phyloP scores from a whole-genome alignment of 2,888 invertebrate species.

The Dione vanillae region DNA sequence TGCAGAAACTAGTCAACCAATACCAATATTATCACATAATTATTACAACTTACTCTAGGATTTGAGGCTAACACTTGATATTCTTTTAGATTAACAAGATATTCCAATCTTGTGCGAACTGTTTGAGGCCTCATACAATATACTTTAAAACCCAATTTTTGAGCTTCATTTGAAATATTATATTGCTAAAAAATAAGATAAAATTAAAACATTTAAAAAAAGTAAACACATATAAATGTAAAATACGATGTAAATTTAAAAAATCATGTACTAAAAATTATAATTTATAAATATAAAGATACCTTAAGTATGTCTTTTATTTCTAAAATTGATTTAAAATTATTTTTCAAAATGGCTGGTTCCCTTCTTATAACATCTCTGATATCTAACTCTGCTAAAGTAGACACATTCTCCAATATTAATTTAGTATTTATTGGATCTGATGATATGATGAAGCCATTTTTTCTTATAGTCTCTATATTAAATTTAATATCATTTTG shows the following conservation, averaged over 20 bases:
- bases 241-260: too few species aligned
- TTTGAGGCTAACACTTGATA: constrained; percentile 85
- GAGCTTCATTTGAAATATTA: constrained; percentile 81
- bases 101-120: constrained; percentile 82
- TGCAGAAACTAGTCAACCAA: too few species aligned
- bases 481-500: constrained; percentile 83
- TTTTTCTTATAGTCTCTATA: constrained; percentile 78
- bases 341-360: constrained; percentile 86
- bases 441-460: constrained; percentile 84
- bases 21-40: too few species aligned
- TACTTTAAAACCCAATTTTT: constrained; percentile 81
- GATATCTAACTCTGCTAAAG: constrained; percentile 83
- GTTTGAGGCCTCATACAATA: constrained; percentile 85
- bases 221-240: too few species aligned
- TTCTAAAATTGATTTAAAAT: constrained; percentile 80
- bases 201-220: too few species aligned
- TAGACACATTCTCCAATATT: constrained; percentile 81
- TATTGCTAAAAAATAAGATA: constrained; percentile 69
- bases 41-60: constrained; percentile 75
- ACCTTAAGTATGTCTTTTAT: constrained; percentile 84
- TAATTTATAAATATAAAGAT: constrained; percentile 5
- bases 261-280: too few species aligned
- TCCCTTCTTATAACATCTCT: constrained; percentile 78
- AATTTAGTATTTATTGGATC: constrained; percentile 84
- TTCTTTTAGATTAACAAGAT: constrained; percentile 84